Percentiles rank a stretch among this genome's conserved stretches.
Evolutionary conservation across 2,888 invertebrate species (phyloP).

Genomic region (Buathra laborator): DNA sequence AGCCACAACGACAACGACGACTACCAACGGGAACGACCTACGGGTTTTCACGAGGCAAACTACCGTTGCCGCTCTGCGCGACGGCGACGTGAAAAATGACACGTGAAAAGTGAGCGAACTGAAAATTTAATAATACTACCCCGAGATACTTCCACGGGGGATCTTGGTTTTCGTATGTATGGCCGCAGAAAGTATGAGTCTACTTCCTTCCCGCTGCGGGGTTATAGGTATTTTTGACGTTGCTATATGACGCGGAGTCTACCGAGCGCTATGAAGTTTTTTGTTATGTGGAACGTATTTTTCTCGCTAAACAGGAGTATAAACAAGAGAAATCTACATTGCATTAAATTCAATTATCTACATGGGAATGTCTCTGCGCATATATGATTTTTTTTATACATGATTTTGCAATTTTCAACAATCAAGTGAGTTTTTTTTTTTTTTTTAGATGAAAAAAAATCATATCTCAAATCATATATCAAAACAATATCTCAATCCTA

Average conservation of each 20-base stretch:
- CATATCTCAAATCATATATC: too few relatives aligned
- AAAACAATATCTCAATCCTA: too few relatives aligned
- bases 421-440: too few relatives aligned
- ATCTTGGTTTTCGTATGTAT: slow-evolving; percentile 14
- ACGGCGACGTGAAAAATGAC: slow-evolving; percentile 74
- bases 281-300: slow-evolving; percentile 4
- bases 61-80: slow-evolving; percentile 53
- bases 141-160: slow-evolving; percentile 18
- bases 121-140: slow-evolving; percentile 61
- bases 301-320: background rate
- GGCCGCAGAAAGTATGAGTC: background rate
- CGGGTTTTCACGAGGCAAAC: slow-evolving; percentile 38
- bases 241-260: slow-evolving; percentile 2
- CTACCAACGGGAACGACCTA: slow-evolving; percentile 11
- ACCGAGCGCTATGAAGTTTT: slow-evolving; percentile 3
- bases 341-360: background rate
- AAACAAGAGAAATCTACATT: slow-evolving; percentile 6
- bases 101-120: slow-evolving; percentile 67
- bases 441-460: too few relatives aligned
- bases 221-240: slow-evolving; percentile 41
- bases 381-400: background rate
- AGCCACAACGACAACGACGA: slow-evolving; percentile 28
- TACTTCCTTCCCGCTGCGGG: slow-evolving; percentile 1
- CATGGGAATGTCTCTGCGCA: background rate
- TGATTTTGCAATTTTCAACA: too few relatives aligned